Conservation (phyloP, 2,888 invertebrate species). For the Hyalella azteca region DNA sequence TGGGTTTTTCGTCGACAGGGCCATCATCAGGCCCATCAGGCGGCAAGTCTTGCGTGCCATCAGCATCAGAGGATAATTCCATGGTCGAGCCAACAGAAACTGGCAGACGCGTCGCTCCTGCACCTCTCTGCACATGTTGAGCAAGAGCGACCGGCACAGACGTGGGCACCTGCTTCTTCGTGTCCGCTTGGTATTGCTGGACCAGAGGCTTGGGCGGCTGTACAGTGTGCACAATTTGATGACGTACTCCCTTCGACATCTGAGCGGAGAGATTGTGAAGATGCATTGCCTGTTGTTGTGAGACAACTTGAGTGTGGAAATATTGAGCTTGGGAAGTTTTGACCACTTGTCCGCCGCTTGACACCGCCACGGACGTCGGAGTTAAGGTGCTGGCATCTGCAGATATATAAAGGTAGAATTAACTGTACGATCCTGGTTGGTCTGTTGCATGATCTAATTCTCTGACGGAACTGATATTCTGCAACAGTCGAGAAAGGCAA, state of each 20-base stretch:
- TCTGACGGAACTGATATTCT: too few species aligned
- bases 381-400: not conserved
- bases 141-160: not conserved
- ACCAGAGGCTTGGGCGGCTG: slow-evolving; percentile 41
- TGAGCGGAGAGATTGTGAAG: not conserved
- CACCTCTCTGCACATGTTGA: not conserved
- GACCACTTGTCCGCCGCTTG: not conserved
- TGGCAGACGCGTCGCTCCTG: not conserved
- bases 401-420: too few species aligned
- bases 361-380: not conserved
- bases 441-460: too few species aligned
- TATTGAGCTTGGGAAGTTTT: slow-evolving; percentile 59
- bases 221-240: slow-evolving; percentile 34
- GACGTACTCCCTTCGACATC: slow-evolving; percentile 1
- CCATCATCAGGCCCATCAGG: not conserved
- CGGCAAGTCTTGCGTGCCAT: not conserved
- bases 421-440: too few species aligned
- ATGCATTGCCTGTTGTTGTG: slow-evolving; percentile 33
- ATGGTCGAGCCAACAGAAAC: not conserved
- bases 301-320: slow-evolving; percentile 38
- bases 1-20: slow-evolving; percentile 54
- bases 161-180: slow-evolving; percentile 53
- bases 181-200: slow-evolving; percentile 61
- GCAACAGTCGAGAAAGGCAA: too few species aligned
- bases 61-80: not conserved